phyloP scores from a whole-genome alignment of 2,888 invertebrate species.

The Tethea ocularis region DNA sequence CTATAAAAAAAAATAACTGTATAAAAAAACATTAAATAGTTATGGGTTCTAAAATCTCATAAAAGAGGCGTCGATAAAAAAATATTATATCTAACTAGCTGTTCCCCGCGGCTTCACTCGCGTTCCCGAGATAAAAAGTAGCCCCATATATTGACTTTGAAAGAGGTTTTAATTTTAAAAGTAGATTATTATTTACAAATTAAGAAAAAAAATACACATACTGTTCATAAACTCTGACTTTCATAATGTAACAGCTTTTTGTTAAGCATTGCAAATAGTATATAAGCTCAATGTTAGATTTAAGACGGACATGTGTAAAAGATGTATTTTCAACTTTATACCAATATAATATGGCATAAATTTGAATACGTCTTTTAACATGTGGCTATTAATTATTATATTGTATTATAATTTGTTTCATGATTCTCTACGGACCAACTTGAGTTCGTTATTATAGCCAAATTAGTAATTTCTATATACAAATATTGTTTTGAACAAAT shows the following conservation, averaged over 20 bases:
- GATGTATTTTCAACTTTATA: not conserved
- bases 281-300: constrained; percentile 1
- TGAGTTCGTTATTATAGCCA: constrained; percentile 4
- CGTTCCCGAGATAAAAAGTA: too few relatives aligned
- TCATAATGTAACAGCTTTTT: not conserved
- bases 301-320: not conserved
- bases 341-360: not conserved
- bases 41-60: too few relatives aligned
- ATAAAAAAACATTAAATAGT: too few relatives aligned
- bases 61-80: too few relatives aligned
- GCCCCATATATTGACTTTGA: too few relatives aligned
- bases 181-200: not conserved
- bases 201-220: not conserved
- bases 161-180: too few relatives aligned
- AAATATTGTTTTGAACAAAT: not conserved
- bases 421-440: not conserved
- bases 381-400: not conserved
- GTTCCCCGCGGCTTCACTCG: too few relatives aligned
- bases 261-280: not conserved
- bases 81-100: too few relatives aligned
- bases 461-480: not conserved
- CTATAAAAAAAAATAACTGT: too few relatives aligned
- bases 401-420: not conserved
- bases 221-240: not conserved
- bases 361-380: not conserved